phyloP scores from a whole-genome alignment of 2,797 vertebrate genomes.

The Pachyuromys duprasi region DNA sequence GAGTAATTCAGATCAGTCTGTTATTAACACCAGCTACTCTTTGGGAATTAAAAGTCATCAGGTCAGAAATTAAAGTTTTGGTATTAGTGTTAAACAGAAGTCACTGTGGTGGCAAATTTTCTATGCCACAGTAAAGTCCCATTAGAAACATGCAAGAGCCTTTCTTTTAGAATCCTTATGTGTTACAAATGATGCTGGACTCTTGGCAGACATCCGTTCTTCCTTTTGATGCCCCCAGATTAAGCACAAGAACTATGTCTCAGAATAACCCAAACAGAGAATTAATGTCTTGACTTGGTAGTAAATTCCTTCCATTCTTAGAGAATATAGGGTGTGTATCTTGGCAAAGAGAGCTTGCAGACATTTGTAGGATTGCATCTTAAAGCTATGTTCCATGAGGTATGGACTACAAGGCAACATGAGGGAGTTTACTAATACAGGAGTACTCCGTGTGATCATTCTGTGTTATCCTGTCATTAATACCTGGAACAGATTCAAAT shows the following conservation, averaged over 20 bases:
- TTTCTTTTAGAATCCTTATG: neutral
- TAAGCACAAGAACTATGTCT: neutral
- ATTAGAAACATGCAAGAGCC: neutral
- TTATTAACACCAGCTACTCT: neutral
- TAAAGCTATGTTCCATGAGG: neutral
- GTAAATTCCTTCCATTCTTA: neutral
- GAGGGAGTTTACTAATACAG: neutral
- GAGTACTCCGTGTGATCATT: neutral
- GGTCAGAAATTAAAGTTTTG: neutral
- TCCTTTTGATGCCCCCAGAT: neutral
- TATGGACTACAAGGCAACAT: neutral
- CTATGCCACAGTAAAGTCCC: neutral
- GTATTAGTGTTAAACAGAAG: neutral
- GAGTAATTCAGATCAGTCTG: neutral
- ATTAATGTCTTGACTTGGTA: neutral
- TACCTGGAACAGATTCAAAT: neutral
- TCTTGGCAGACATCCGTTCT: neutral
- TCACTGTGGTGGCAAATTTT: neutral
- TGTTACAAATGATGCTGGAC: neutral
- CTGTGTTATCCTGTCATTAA: neutral
- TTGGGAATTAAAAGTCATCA: neutral
- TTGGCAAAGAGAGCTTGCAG: neutral
- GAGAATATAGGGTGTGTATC: neutral
- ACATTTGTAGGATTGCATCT: neutral
- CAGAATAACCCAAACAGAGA: neutral